A percentile compares a stretch with the other conserved stretches of the same genome.
phyloP scores from a whole-genome alignment of 2,797 vertebrate genomes.

The Sebastes miniatus region DNA sequence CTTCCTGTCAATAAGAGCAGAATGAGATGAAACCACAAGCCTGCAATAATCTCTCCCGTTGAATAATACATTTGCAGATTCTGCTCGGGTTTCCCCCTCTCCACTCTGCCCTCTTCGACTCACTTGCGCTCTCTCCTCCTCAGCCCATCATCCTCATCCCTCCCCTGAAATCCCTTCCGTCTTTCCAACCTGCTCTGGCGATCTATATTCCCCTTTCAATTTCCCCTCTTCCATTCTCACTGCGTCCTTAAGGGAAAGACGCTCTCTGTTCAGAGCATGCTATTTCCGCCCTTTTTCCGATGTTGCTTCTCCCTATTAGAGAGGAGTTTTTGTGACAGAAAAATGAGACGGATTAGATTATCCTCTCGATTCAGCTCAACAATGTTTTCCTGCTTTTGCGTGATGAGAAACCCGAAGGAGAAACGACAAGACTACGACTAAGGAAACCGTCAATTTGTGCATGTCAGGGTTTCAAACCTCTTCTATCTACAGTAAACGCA shows the following conservation, averaged over 20 bases:
- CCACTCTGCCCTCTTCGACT: background rate
- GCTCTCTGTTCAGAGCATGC: background rate
- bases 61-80: conserved; percentile 48
- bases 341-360: background rate
- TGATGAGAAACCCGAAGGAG: background rate
- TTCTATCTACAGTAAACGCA: conserved; percentile 17
- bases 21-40: conserved; percentile 44
- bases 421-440: background rate
- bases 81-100: conserved; percentile 4
- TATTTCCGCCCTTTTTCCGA: background rate
- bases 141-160: conserved; percentile 3
- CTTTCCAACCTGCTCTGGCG: conserved; percentile 17
- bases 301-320: background rate
- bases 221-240: background rate
- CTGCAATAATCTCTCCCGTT: conserved; percentile 44
- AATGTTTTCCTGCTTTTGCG: background rate
- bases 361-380: background rate
- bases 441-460: background rate
- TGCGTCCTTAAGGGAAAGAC: conserved; percentile 5
- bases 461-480: conserved; percentile 13
- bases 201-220: conserved; percentile 37
- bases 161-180: conserved; percentile 16
- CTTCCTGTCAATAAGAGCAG: conserved; percentile 42
- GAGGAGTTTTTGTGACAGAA: background rate
- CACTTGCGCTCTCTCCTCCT: background rate